A percentile compares a stretch with the other conserved stretches of the same genome.
phyloP scores from a whole-genome alignment of 37 sponge, comb jelly and placozoan species.

The Cladorhizidae sp. region DNA sequence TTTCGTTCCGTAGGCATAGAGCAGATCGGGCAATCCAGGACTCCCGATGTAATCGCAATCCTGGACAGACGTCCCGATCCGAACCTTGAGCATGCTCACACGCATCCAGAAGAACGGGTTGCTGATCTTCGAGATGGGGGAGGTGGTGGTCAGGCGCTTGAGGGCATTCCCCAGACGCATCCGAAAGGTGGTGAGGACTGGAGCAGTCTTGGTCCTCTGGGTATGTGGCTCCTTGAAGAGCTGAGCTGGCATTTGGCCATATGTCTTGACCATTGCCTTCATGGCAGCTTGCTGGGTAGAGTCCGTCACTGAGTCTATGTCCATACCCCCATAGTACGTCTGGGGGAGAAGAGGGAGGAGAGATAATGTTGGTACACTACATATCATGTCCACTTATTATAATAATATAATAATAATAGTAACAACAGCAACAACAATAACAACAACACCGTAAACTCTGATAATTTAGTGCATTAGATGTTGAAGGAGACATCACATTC shows the following conservation, averaged over 20 bases:
- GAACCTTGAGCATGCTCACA: conserved; percentile 29
- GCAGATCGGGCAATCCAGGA: conserved; percentile 14
- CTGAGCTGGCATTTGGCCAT: conserved; percentile 95
- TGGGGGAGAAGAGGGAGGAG: conserved; percentile 23
- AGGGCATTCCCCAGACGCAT: conserved; percentile 53
- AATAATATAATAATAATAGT: too few species aligned
- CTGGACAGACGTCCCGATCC: conserved; percentile 5
- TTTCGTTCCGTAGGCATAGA: background rate
- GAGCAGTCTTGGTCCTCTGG: conserved; percentile 53
- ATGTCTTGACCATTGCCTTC: conserved; percentile 87
- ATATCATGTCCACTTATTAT: too few species aligned
- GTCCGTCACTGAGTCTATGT: conserved; percentile 73
- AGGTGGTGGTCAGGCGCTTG: conserved; percentile 25
- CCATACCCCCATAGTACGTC: conserved; percentile 90
- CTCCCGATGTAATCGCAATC: conserved; percentile 72
- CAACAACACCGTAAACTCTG: too few species aligned
- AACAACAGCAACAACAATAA: too few species aligned
- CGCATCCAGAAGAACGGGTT: conserved; percentile 34
- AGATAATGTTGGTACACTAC: too few species aligned
- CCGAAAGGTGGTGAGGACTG: conserved; percentile 43
- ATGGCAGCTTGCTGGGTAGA: conserved; percentile 72
- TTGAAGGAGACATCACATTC: too few species aligned
- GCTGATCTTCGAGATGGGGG: conserved; percentile 12
- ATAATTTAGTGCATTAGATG: too few species aligned
- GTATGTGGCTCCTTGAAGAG: conserved; percentile 91